Base-by-base conservation (phyloP, 2,888 invertebrate genomes). In the Myopa tessellatipennis region DNA sequence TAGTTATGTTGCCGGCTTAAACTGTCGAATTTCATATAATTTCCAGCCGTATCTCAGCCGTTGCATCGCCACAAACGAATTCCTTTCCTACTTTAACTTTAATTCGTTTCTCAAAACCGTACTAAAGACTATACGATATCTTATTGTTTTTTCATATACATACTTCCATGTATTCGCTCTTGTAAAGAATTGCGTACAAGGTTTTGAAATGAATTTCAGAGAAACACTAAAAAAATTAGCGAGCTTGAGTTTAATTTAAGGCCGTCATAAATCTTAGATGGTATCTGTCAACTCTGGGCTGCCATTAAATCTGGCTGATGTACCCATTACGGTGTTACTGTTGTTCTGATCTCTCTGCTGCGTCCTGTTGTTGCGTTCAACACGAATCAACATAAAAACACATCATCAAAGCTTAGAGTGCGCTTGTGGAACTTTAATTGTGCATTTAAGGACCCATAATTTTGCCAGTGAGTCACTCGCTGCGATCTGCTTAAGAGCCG, bases 391-490 rank as follows among this genome's bases (percentile, higher is more conserved):
- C 71, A 72, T 72, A 72, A 72, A 72, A 60, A 60, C 18, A n/a
- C 40, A n/a, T 72, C 45, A 45, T 45, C 45, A 45, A 45, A 63
- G 45, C 45, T 45, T 45, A 6, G 45, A 45, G 7, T 45, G 45
- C 60, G 18, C 6, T 38, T 12, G 36, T 38, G 4, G 14, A 58
- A 4, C 77, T 78, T 79, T 79, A 80, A 79, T 78, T 79, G 80
- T 75, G 76, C 79, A 77, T 78, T 80, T 80, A 80, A 79, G 79
- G 75, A 72, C 73, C 75, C 78, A 78, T 80, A 79, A 80, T 78
- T 74, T 76, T 74, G 72, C 74, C 70, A 68, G 45, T 67, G 34
- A 58, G 7, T 74, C 60, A 18, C 14, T 16, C 12, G 8, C 26
- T 34, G 34, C 70, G 26, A 10, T 45, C 10, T 45, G 45, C 45